Percentiles rank a stretch among this genome's conserved stretches.
Conservation (phyloP, 2,797 vertebrate species). For the Brachyrhaphis roseni region DNA sequence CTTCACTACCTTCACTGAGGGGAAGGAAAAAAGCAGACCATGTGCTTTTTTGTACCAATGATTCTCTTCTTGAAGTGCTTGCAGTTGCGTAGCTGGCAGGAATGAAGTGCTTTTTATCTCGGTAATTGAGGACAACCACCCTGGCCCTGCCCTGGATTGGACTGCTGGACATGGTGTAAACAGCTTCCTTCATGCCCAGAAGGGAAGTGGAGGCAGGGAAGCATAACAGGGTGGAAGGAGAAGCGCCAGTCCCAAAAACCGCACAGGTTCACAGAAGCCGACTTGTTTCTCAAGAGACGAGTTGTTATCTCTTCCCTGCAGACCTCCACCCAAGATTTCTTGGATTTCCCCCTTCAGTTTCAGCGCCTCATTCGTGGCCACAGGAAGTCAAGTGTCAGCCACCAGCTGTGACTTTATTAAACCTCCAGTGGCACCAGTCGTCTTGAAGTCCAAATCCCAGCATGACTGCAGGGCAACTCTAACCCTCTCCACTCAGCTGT, state of each 20-base stretch:
- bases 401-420: slow-evolving; percentile 39
- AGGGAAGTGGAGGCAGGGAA: slow-evolving; percentile 66
- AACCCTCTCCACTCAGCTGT: slow-evolving; percentile 25
- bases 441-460: slow-evolving; percentile 59
- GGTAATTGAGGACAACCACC: slow-evolving; percentile 81
- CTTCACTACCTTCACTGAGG: slow-evolving; percentile 49
- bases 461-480: slow-evolving; percentile 64
- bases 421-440: slow-evolving; percentile 61
- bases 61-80: slow-evolving; percentile 46
- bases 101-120: slow-evolving; percentile 67
- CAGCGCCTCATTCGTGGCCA: slow-evolving; percentile 44
- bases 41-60: slow-evolving; percentile 59
- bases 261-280: slow-evolving; percentile 32
- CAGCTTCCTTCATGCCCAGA: slow-evolving; percentile 58
- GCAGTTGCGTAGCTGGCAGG: slow-evolving; percentile 40
- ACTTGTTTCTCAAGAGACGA: slow-evolving; percentile 40
- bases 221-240: slow-evolving; percentile 57
- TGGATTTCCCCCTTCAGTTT: slow-evolving; percentile 54
- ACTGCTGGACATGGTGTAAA: slow-evolving; percentile 53
- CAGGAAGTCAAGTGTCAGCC: slow-evolving; percentile 42
- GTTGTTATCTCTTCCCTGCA: slow-evolving; percentile 61
- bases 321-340: slow-evolving; percentile 64
- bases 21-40: slow-evolving; percentile 64
- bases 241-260: slow-evolving; percentile 38
- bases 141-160: slow-evolving; percentile 66